Conservation (phyloP, 2,113 vertebrate genomes). For the Melanerpes aurifrons region DNA sequence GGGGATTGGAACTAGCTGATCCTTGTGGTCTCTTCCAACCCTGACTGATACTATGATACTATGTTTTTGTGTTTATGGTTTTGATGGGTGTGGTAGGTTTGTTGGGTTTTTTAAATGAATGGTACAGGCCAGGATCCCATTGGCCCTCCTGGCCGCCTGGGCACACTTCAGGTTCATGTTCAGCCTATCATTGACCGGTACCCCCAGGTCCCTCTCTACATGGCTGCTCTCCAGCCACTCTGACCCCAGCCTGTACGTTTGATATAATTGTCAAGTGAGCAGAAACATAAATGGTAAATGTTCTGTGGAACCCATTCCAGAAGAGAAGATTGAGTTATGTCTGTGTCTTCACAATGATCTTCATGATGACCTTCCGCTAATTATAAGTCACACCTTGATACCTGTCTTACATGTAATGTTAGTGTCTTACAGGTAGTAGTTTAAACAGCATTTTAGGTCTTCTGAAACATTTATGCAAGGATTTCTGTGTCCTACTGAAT, state of each 20-base stretch:
- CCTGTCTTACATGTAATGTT: not conserved
- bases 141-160: too few relatives aligned
- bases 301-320: not conserved
- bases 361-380: not conserved
- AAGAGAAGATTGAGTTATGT: not conserved
- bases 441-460: not conserved
- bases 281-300: fast-evolving
- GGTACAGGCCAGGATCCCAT: too few relatives aligned
- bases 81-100: too few relatives aligned
- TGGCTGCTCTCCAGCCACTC: too few relatives aligned
- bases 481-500: not conserved
- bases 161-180: too few relatives aligned
- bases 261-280: not conserved
- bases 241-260: not conserved
- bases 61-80: too few relatives aligned
- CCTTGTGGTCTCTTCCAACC: too few relatives aligned
- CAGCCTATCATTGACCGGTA: too few relatives aligned
- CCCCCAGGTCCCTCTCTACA: too few relatives aligned
- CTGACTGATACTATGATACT: too few relatives aligned
- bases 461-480: not conserved
- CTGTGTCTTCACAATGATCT: not conserved
- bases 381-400: not conserved
- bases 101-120: too few relatives aligned
- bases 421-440: not conserved
- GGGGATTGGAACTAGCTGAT: too few relatives aligned